Conservation (phyloP, 2,888 invertebrate species). For the Apocheima hispidaria region DNA sequence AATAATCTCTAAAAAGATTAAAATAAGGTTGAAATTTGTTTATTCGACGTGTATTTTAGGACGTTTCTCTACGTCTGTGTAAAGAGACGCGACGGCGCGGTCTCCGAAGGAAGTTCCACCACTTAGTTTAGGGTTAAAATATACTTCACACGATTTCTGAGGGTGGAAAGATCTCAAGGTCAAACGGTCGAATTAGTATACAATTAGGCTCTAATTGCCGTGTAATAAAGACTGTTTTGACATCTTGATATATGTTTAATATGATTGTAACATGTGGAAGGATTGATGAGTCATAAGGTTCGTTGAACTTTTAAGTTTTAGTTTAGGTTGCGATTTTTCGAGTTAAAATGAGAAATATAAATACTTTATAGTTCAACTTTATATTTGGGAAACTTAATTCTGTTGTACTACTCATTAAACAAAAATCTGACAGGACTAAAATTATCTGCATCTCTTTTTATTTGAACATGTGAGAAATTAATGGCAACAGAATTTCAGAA, state of each 20-base stretch:
- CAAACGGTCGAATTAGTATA: constrained; percentile 43
- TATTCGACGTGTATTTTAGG: constrained; percentile 32
- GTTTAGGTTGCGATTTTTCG: neutral
- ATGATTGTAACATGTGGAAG: neutral
- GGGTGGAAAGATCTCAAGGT: constrained; percentile 65
- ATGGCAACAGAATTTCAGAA: too few relatives aligned
- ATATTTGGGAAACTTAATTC: too few relatives aligned
- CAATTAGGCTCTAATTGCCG: constrained; percentile 26
- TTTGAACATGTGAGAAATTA: too few relatives aligned
- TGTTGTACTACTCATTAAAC: too few relatives aligned
- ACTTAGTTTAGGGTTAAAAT: constrained; percentile 77
- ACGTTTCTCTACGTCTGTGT: constrained; percentile 38
- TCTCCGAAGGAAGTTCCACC: constrained; percentile 63
- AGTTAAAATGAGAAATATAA: neutral
- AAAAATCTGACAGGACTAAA: too few relatives aligned
- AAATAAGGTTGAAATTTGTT: constrained; percentile 35
- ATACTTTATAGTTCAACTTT: neutral
- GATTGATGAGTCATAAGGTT: constrained; percentile 11
- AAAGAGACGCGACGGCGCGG: constrained; percentile 76
- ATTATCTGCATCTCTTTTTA: too few relatives aligned
- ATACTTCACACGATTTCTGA: constrained; percentile 65
- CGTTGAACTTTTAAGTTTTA: constrained; percentile 7
- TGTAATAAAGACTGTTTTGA: constrained; percentile 5
- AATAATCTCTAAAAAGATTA: rapidly evolving
- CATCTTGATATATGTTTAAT: neutral